Evolutionary conservation across 2,888 invertebrate genomes (phyloP), one percentile per base, ranked within the genome.

Genomic region (Lacanobia wlatinum): DNA sequence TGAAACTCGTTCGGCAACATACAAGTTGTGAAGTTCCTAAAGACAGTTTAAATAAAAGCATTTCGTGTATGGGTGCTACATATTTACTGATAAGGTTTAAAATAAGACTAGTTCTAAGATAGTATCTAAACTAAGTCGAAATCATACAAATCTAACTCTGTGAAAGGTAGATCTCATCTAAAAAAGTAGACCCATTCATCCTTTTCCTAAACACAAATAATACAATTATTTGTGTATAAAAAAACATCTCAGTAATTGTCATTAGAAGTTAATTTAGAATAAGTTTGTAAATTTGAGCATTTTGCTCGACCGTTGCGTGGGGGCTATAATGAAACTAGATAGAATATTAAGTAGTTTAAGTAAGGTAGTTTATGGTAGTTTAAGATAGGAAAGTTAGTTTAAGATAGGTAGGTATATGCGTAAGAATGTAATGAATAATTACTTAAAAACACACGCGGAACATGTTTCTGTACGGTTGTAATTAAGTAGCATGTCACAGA

Each of bases 51-150:
- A 0, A n/a, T 16, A 56, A 0, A n/a, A 53, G 48, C 58, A 48
- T 85, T 79, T 82, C 76, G 83, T 80, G 72, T 80, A 70, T 83
- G 79, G 73, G 70, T 43, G 34, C 18, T 58, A 58, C 34, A 59
- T 38, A 40, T 40, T n/a, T 21, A 62, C 1, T 28, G 7, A 38
- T 62, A 64, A 68, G 46, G 16, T 61, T 64, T 38, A 40, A 28
- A 14, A 14, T 56, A 70, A 40, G 18, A 18, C 5, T 61, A n/a
- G 38, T 21, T 56, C 14, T 72, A 67, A 61, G 23, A 23, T 48
- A 43, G 1, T 12, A 50, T 38, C 10, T 64, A 52, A 48, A 58
- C 58, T 65, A 71, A 58, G 34, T 38, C 21, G 34, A 34, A 34
- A 56, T 56, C 56, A 56, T 34, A 56, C 28, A 34, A 14, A 21